Percentiles rank a stretch among this genome's conserved stretches.
These are phyloP conservation scores for Drosophila paramelanica DNA, from an alignment of 2,888 invertebrate species.

Conservation along the genomic window DNA sequence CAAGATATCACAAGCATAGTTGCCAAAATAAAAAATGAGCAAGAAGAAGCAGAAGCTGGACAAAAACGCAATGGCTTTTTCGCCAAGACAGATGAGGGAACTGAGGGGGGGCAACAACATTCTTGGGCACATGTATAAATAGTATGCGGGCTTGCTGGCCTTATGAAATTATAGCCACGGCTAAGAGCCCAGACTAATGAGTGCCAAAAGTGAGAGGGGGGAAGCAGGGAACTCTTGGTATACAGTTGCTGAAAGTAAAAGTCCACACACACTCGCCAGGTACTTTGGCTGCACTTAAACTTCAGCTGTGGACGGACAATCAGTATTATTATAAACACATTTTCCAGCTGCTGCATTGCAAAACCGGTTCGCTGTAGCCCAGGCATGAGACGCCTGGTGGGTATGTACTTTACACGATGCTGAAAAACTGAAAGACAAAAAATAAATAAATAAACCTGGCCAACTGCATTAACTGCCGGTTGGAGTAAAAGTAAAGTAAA, in stretches of 20 bases:
- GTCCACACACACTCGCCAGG: slow-evolving; percentile 20
- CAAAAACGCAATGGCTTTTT: slow-evolving; percentile 30
- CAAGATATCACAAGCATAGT: slow-evolving; percentile 62
- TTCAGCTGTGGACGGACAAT: slow-evolving; percentile 41
- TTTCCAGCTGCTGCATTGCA: slow-evolving; percentile 57
- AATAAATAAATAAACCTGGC: slow-evolving; percentile 44
- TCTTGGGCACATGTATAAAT: slow-evolving; percentile 25
- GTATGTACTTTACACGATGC: slow-evolving; percentile 10
- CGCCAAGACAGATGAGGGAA: not conserved
- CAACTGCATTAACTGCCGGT: slow-evolving; percentile 27
- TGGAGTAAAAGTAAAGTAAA: slow-evolving; percentile 60
- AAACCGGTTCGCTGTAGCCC: slow-evolving; percentile 58
- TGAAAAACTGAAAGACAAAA: slow-evolving; percentile 2
- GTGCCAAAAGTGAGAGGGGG: slow-evolving; percentile 4
- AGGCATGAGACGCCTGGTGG: slow-evolving; percentile 23
- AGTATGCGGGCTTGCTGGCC: slow-evolving; percentile 7
- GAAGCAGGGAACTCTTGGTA: not conserved
- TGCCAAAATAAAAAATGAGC: slow-evolving; percentile 53
- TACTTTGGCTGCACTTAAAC: slow-evolving; percentile 58
- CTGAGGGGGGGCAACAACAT: slow-evolving; percentile 14
- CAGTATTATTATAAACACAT: slow-evolving; percentile 67
- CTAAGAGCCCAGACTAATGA: slow-evolving; percentile 45
- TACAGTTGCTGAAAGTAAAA: slow-evolving; percentile 48
- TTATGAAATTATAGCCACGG: slow-evolving; percentile 28
- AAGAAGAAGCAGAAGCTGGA: slow-evolving; percentile 19